phyloP scores from a whole-genome alignment of 2,797 vertebrate species.

The Cyprinella venusta region DNA sequence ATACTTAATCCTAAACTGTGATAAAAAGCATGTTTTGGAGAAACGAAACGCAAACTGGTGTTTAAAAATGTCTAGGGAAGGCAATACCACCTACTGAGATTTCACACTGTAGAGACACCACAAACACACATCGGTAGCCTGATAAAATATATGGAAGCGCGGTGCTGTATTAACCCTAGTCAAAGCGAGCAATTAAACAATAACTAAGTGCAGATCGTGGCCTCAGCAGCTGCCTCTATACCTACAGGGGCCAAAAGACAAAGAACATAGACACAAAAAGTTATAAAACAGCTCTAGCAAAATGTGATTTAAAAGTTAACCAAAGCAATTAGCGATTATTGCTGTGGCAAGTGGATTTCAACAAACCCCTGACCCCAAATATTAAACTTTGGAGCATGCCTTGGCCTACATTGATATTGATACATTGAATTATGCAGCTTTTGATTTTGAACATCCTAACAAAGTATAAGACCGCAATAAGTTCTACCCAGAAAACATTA shows the following conservation, averaged over 20 bases:
- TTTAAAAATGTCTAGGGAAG: slow-evolving; percentile 44
- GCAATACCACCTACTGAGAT: slow-evolving; percentile 57
- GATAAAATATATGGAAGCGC: slow-evolving; percentile 53
- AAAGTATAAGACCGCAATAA: background rate
- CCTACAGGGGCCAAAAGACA: background rate
- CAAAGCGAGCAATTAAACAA: slow-evolving; percentile 35
- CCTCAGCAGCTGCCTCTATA: background rate
- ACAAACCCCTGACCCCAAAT: background rate
- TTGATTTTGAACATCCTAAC: background rate
- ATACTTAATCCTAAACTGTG: slow-evolving; percentile 60
- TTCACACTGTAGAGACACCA: slow-evolving; percentile 55
- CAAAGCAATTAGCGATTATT: background rate
- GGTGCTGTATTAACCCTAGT: slow-evolving; percentile 39
- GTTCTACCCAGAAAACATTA: background rate
- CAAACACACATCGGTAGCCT: slow-evolving; percentile 54
- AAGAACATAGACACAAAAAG: background rate
- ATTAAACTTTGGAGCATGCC: background rate
- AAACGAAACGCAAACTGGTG: slow-evolving; percentile 52
- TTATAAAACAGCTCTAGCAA: background rate
- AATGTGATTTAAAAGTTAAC: background rate
- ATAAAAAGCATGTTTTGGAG: slow-evolving; percentile 58
- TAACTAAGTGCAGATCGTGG: slow-evolving; percentile 21
- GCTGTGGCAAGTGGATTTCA: background rate
- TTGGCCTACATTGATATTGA: background rate
- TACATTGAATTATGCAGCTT: too few species aligned